A percentile compares a stretch with the other conserved stretches of the same genome.
phyloP scores from a whole-genome alignment of 2,113 vertebrate genomes.

The Gorsachius goisagi region DNA sequence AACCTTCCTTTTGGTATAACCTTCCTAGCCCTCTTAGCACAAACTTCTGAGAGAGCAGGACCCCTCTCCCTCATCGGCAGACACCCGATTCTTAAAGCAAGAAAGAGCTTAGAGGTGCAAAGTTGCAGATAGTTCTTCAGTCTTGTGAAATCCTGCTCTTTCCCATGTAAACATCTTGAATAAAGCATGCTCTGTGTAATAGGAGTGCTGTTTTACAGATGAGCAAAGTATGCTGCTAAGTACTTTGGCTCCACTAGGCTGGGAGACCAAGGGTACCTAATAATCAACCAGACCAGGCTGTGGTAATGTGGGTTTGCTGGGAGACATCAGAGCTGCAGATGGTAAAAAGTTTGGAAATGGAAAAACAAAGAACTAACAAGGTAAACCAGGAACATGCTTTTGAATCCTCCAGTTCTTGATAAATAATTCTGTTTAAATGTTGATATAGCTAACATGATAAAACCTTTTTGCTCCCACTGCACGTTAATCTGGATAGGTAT shows the following conservation, averaged over 20 bases:
- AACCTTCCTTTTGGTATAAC: neutral
- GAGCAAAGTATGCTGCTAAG: neutral
- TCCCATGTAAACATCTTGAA: neutral
- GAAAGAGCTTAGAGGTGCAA: neutral
- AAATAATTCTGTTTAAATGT: neutral
- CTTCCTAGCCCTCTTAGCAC: neutral
- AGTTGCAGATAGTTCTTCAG: neutral
- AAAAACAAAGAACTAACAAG: neutral
- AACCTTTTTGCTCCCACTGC: neutral
- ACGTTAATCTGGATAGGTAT: neutral
- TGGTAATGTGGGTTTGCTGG: neutral
- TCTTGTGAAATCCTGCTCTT: neutral
- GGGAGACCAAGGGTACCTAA: neutral
- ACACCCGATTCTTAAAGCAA: neutral
- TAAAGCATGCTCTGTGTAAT: neutral
- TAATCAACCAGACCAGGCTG: neutral
- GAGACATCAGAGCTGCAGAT: neutral
- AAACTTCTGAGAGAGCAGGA: neutral
- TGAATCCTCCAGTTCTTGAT: neutral
- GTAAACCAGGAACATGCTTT: neutral
- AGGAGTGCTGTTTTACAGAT: neutral
- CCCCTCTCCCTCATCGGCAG: fast-evolving
- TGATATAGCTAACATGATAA: neutral
- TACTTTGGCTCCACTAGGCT: neutral
- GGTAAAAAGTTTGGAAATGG: neutral